Base-by-base conservation (phyloP, 2,888 invertebrate genomes). In the Silvanus unidentatus region DNA sequence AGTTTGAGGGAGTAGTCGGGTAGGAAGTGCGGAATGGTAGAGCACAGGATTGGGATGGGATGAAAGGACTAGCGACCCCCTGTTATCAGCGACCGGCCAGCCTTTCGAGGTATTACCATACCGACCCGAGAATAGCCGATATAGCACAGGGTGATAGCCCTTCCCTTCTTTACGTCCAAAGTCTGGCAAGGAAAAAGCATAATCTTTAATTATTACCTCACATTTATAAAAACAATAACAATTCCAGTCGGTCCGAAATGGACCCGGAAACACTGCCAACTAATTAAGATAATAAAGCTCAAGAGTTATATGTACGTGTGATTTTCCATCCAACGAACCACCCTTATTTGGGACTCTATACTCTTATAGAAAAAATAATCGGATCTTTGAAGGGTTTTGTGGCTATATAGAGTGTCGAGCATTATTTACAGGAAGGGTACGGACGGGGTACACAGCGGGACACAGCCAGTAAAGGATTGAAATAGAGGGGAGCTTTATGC, bases 81-180 rank as follows among this genome's bases (percentile, higher is more conserved):
- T 66, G 70, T 71, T 72, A 72, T 71, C 72, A 72, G 72, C 65
- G 66, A 63, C 64, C 67, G 71, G 67, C 72, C 72, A 71, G 72
- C 71, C 66, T 65, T 64, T 63, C 66, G 62, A 65, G 67, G 69
- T 66, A 70, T 70, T 70, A 70, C 69, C 69, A 68, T 69, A 68
- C 68, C 66, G 65, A 66, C 62, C 65, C 66, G 63, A 68, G 65
- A 68, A 68, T 69, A 63, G 68, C 68, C 66, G 64, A 68, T 69
- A 69, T 68, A 57, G 57, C 52, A 12, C 37, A 37, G 45, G 46
- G 44, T 50, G 49, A 52, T 50, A 52, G 49, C 50, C 52, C 50
- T 50, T 50, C 47, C 27, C 52, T 50, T 48, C 50, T 52, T 37
- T 52, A 50, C 45, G 44, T 52, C 48, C 39, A 9, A 11, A 36